A percentile compares a stretch with the other conserved stretches of the same genome.
Evolutionary conservation across 2,113 vertebrate species (phyloP).

Genomic region (Podarcis cretensis): DNA sequence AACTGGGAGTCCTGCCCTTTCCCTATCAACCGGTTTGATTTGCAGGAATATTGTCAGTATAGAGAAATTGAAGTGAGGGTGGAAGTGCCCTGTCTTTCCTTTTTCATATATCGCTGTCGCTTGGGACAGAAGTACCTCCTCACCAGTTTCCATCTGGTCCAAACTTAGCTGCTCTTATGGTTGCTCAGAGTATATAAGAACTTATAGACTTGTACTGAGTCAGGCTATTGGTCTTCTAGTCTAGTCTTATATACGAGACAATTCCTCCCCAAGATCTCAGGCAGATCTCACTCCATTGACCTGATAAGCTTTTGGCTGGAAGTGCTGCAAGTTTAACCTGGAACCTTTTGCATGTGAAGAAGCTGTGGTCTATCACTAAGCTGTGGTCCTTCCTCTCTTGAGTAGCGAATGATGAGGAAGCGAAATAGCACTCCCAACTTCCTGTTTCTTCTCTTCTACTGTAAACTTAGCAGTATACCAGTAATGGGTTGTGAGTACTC

Average conservation of each 20-base stretch:
- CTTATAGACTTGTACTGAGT: background rate
- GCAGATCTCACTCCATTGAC: too few relatives aligned
- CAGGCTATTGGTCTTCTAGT: background rate
- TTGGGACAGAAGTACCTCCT: background rate
- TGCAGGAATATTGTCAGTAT: background rate
- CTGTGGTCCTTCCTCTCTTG: background rate
- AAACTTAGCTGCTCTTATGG: background rate
- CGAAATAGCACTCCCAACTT: too few relatives aligned
- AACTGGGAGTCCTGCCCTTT: background rate
- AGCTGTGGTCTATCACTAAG: background rate
- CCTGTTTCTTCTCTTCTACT: background rate
- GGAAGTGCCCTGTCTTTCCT: background rate
- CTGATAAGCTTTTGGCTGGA: too few relatives aligned
- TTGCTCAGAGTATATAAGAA: background rate
- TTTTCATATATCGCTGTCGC: background rate
- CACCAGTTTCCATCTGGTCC: background rate
- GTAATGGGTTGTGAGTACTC: background rate
- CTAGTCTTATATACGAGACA: background rate
- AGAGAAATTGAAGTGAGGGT: background rate
- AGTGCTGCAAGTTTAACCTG: background rate
- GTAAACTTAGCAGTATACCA: background rate
- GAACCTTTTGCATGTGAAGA: background rate
- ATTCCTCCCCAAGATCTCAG: background rate
- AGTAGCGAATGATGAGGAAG: background rate
- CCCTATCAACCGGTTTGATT: background rate